Evolutionary conservation across 2,888 invertebrate genomes (phyloP).

Genomic region (Leptura quadrifasciata): DNA sequence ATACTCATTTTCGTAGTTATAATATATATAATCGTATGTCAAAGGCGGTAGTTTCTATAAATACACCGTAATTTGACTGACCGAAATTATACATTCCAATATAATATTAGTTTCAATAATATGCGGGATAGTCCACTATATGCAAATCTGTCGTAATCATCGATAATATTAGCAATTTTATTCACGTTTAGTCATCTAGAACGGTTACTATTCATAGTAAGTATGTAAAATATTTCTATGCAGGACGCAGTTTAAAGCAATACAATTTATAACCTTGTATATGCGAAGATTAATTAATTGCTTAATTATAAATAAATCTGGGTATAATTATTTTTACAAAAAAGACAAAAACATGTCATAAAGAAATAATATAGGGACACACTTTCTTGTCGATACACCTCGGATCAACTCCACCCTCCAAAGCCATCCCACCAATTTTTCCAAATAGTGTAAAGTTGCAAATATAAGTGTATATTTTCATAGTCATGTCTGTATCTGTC

Average conservation of each 20-base stretch:
- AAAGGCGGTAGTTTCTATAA: background rate
- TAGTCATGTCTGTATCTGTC: no score
- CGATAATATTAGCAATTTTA: conserved; percentile 29
- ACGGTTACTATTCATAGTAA: background rate
- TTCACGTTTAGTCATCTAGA: conserved; percentile 10
- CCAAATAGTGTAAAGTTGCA: no score
- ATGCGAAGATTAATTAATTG: no score
- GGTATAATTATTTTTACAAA: no score
- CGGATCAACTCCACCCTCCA: no score
- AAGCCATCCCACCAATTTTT: no score
- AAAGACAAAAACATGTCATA: no score
- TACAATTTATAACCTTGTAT: background rate
- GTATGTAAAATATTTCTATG: conserved; percentile 4
- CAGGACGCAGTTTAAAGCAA: background rate
- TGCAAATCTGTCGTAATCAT: background rate
- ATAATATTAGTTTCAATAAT: background rate
- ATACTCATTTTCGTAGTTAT: background rate
- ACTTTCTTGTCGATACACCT: no score
- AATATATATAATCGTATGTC: background rate
- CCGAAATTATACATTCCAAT: background rate
- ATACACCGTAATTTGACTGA: background rate
- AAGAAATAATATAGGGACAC: no score
- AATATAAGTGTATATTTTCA: no score
- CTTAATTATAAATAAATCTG: no score
- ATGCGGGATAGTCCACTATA: conserved; percentile 2